Percentiles rank a stretch among this genome's conserved stretches.
Conservation (phyloP, 2,113 vertebrate species). For the Eretmochelys imbricata region DNA sequence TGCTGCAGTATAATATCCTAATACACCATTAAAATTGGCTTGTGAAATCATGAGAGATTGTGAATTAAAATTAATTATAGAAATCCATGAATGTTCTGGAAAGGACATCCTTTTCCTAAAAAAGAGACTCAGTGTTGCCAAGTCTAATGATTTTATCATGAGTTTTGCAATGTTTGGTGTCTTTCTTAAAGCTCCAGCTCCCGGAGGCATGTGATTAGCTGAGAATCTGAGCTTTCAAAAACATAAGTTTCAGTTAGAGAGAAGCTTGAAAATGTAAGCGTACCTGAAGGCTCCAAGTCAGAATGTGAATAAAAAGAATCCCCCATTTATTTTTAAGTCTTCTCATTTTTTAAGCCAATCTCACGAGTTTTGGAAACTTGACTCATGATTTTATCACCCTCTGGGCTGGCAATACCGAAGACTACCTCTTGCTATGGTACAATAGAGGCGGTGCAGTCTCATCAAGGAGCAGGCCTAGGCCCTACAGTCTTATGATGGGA, state of each 20-base stretch:
- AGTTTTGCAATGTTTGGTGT: neutral
- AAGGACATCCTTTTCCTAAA: neutral
- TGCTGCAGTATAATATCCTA: conserved; percentile 58
- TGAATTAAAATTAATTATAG: conserved; percentile 19
- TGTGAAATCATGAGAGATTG: conserved; percentile 15
- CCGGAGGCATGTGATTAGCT: neutral
- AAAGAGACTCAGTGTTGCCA: neutral
- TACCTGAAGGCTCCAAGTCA: neutral
- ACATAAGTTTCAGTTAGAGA: neutral
- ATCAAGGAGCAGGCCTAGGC: neutral
- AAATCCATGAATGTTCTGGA: neutral
- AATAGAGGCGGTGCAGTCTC: neutral
- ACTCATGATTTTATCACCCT: neutral
- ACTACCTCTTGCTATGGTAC: neutral
- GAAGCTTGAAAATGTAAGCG: neutral
- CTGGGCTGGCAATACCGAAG: neutral
- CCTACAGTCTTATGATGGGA: neutral
- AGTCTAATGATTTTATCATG: neutral
- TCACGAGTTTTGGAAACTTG: fast-evolving
- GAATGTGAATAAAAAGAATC: neutral
- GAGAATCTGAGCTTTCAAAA: neutral
- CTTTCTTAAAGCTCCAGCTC: neutral
- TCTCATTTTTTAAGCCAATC: neutral
- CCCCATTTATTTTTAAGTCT: neutral
- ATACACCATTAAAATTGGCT: conserved; percentile 45